Conservation (phyloP, 2,888 invertebrate species). For the Cepaea hortensis region DNA sequence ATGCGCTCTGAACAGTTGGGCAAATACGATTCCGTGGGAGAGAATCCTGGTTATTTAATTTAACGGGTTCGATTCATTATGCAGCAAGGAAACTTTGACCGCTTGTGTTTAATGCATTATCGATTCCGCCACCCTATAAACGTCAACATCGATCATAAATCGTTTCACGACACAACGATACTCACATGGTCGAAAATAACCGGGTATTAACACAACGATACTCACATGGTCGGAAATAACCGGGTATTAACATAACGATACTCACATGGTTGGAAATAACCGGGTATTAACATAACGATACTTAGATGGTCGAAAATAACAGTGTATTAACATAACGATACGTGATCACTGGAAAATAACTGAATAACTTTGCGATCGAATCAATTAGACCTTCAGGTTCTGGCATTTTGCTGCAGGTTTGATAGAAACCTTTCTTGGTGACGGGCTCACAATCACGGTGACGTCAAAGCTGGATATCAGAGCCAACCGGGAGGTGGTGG, state of each 20-base stretch:
- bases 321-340: too few relatives aligned
- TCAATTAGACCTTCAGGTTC: too few relatives aligned
- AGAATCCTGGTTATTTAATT: not conserved
- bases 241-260: too few relatives aligned
- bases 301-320: not conserved
- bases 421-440: not conserved
- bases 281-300: too few relatives aligned
- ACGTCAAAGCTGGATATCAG: not conserved
- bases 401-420: too few relatives aligned
- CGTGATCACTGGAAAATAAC: too few relatives aligned
- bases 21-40: not conserved
- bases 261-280: not conserved
- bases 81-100: not conserved
- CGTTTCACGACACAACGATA: not conserved
- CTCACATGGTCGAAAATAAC: not conserved
- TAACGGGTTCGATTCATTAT: not conserved
- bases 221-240: not conserved
- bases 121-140: not conserved
- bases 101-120: not conserved
- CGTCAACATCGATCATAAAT: conserved; percentile 12
- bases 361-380: too few relatives aligned
- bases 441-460: not conserved
- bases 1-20: not conserved
- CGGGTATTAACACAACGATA: too few relatives aligned
- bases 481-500: too few relatives aligned